Percentiles rank a stretch among this genome's conserved stretches.
These are phyloP conservation scores for Chaetura pelagica DNA, from an alignment of 2,113 vertebrate genomes.

Conservation along the genomic window DNA sequence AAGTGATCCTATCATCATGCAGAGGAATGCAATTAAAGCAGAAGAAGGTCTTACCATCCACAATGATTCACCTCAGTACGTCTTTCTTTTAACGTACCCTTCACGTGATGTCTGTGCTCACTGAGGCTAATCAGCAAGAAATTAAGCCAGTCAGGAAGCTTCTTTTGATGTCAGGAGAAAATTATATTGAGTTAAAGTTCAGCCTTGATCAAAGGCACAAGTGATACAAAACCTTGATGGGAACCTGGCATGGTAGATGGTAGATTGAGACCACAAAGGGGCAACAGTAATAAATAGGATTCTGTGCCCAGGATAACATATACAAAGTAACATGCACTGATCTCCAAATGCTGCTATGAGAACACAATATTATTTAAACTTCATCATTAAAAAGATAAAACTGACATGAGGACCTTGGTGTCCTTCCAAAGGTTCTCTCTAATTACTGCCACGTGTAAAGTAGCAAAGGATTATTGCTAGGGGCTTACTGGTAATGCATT, in stretches of 20 bases:
- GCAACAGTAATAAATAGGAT: background rate
- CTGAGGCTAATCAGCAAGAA: background rate
- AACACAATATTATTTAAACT: slow-evolving; percentile 1
- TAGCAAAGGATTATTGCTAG: background rate
- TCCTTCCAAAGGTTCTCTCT: slow-evolving; percentile 6
- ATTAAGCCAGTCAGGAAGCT: background rate
- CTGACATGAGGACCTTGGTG: slow-evolving; percentile 16
- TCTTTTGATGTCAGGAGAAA: slow-evolving; percentile 18
- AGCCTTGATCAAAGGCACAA: slow-evolving; percentile 35
- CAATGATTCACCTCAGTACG: background rate
- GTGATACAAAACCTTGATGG: background rate
- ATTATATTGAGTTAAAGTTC: slow-evolving; percentile 34
- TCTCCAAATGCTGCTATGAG: background rate
- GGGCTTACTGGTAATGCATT: background rate
- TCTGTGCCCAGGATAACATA: background rate
- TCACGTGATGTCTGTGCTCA: background rate
- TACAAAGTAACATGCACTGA: background rate
- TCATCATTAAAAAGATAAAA: background rate
- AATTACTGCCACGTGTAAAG: slow-evolving; percentile 5
- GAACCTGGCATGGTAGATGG: slow-evolving; percentile 29
- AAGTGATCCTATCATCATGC: background rate
- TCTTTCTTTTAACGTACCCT: background rate
- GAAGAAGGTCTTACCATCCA: background rate
- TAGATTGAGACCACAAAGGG: background rate
- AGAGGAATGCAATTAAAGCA: background rate